Evolutionary conservation across 2,797 vertebrate species (phyloP).

Genomic region (Cirrhinus molitorella): DNA sequence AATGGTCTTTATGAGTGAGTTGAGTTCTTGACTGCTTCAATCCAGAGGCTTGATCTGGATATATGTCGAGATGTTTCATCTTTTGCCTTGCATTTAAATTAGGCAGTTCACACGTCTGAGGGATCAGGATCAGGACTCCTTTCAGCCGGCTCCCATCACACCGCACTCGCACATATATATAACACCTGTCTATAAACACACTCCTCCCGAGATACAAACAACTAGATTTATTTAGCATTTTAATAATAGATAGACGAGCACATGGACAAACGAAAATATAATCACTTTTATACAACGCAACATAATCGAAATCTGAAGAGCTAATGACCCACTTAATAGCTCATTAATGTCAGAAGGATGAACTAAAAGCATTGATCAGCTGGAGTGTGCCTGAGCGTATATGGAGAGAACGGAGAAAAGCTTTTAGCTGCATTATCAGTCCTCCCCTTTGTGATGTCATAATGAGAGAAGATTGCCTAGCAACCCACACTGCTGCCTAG

Average conservation of each 20-base stretch:
- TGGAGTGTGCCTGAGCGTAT: slow-evolving; percentile 2
- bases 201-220: slow-evolving; percentile 7
- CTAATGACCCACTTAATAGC: slow-evolving; percentile 37
- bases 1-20: slow-evolving; percentile 24
- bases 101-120: slow-evolving; percentile 21
- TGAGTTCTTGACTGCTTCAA: slow-evolving; percentile 35
- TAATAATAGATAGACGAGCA: slow-evolving; percentile 16
- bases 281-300: neutral
- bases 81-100: slow-evolving; percentile 45
- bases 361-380: slow-evolving; percentile 48
- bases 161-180: neutral
- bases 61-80: slow-evolving; percentile 43
- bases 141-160: neutral
- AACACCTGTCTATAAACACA: slow-evolving; percentile 9
- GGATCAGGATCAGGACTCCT: slow-evolving; percentile 13
- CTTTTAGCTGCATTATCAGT: slow-evolving; percentile 37
- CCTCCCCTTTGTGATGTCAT: slow-evolving; percentile 50
- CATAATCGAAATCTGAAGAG: slow-evolving; percentile 12
- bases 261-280: slow-evolving; percentile 23
- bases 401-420: slow-evolving; percentile 15
- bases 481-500: slow-evolving; percentile 50
- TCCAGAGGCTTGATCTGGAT: slow-evolving; percentile 44
- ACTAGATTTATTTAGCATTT: slow-evolving; percentile 20
- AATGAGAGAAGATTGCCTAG: slow-evolving; percentile 52
- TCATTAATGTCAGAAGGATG: slow-evolving; percentile 44